Evolutionary conservation across 1,140 invertebrate species (phyloP), one percentile per base, ranked within the genome.

Genomic region (Sarcophaga bullata): DNA sequence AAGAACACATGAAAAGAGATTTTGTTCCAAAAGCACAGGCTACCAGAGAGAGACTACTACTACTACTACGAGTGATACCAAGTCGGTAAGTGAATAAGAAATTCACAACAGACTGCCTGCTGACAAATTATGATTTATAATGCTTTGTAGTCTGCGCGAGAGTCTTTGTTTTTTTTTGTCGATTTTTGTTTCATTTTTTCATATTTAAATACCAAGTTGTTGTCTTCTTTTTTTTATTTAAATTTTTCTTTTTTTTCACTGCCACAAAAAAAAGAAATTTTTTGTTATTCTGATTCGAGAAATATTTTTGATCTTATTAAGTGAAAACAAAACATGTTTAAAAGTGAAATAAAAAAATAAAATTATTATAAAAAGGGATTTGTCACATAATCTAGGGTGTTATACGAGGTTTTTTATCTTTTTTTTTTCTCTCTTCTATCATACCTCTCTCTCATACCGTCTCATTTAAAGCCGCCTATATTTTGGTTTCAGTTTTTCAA

Each of bases 121-220:
- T 68, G 62, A 68, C 62, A 68, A 68, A 68, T 68, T 68, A 68
- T 68, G 62, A 68, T 68, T 68, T 68, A 68, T 68, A 8, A 9
- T 68, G 17, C 62, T 68, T 68, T 68, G 62, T 68, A 68, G 62
- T 68, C 62, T 68, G 62, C 25, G 25, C 25, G 1, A 37, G 25
- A 37, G 25, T 37, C 25, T 37, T 37, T n/a, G n/a, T n/a, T n/a
- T 37, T 37, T 37, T 37, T 37, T 37, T 4, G 1, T 37, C 25
- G 4, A 37, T 37, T 37, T 37, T 4, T 37, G 25, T 37, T 37
- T 37, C 4, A 19, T 68, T 19, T 68, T 19, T 68, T 68, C 19
- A 58, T 9, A 68, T 68, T 19, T 68, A 58, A 58, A 58, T n/a
- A n/a, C n/a, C n/a, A n/a, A n/a, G n/a, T 58, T n/a, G 1, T n/a